Percentiles rank a stretch among this genome's conserved stretches.
Conservation (phyloP, 2,113 vertebrate genomes). For the Trichomycterus rosablanca region DNA sequence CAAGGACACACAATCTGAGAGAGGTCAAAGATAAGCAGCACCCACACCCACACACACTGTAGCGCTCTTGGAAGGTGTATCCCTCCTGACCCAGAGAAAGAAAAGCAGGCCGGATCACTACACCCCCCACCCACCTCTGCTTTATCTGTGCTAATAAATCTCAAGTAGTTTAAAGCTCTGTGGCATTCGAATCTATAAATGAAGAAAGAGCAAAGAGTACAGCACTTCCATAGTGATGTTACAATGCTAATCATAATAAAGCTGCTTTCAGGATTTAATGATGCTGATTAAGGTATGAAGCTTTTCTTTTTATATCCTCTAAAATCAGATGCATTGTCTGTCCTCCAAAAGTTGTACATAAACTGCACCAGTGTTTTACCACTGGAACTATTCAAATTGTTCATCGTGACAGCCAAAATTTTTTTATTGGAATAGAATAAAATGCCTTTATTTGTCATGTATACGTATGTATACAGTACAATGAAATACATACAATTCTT, state of each 20-base stretch:
- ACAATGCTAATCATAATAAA: slow-evolving; percentile 14
- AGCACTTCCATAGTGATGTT: neutral
- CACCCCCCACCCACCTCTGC: slow-evolving; percentile 32
- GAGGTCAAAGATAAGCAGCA: slow-evolving; percentile 28
- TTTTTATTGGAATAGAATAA: no score
- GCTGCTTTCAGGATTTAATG: slow-evolving; percentile 15
- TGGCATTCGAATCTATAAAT: slow-evolving; percentile 6
- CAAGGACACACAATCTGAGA: slow-evolving; percentile 33
- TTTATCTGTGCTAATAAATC: slow-evolving; percentile 45
- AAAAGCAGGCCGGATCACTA: slow-evolving; percentile 31
- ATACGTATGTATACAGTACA: no score
- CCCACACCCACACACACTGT: no score
- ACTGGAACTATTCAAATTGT: no score
- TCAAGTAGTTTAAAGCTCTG: slow-evolving; percentile 35
- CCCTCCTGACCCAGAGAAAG: slow-evolving; percentile 7
- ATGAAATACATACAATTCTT: no score
- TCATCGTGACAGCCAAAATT: no score
- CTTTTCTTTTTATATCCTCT: neutral
- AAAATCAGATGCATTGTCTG: neutral
- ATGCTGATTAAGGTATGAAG: slow-evolving; percentile 7
- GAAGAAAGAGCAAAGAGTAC: neutral
- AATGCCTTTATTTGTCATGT: no score
- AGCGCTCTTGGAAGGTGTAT: neutral
- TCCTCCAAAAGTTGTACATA: slow-evolving; percentile 25
- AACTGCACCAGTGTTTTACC: no score